Evolutionary conservation across 2,888 invertebrate species (phyloP).

Genomic region (Drosophila lutescens): DNA sequence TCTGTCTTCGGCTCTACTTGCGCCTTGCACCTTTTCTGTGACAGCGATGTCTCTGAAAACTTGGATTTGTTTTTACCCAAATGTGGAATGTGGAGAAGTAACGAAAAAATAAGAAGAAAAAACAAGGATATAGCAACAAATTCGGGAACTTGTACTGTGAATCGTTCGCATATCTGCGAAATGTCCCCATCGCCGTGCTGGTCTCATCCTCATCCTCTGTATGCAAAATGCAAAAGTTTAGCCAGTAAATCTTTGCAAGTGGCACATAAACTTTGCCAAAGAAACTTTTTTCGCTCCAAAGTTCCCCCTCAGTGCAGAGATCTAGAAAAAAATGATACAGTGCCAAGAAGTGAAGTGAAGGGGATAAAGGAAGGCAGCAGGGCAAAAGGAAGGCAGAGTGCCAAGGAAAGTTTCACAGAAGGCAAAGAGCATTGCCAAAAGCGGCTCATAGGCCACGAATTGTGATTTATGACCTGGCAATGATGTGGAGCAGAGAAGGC

Average conservation of each 20-base stretch:
- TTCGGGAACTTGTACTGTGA: constrained; percentile 24
- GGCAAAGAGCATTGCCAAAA: constrained; percentile 35
- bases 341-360: constrained; percentile 51
- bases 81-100: constrained; percentile 28
- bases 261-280: constrained; percentile 77
- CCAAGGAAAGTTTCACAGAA: constrained; percentile 30
- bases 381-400: constrained; percentile 13
- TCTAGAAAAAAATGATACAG: constrained; percentile 74
- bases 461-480: constrained; percentile 40
- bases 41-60: constrained; percentile 62
- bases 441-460: constrained; percentile 37
- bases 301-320: constrained; percentile 43
- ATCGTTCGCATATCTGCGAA: constrained; percentile 25
- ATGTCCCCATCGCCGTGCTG: constrained; percentile 25
- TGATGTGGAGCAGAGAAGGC: neutral
- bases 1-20: constrained; percentile 12
- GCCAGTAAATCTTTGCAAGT: constrained; percentile 79
- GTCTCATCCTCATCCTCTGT: constrained; percentile 40
- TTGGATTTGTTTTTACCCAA: constrained; percentile 55
- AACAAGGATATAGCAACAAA: constrained; percentile 16
- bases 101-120: neutral
- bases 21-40: constrained; percentile 67
- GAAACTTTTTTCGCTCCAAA: constrained; percentile 63
- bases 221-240: constrained; percentile 78
- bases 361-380: neutral